phyloP scores from a whole-genome alignment of 2,888 invertebrate genomes.

The Philereme transversata region DNA sequence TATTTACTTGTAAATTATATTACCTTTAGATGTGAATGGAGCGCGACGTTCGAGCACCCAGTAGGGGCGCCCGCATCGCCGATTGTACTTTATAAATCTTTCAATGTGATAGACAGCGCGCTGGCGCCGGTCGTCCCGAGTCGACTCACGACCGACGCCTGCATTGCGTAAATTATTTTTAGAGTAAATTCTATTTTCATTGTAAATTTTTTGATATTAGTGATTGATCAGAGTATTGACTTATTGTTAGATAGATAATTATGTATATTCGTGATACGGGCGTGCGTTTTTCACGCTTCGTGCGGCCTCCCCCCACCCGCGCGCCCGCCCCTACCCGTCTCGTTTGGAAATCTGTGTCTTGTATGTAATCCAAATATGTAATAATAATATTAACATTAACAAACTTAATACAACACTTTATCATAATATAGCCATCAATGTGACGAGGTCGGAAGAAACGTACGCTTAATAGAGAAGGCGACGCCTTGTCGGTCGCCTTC shows the following conservation, averaged over 20 bases:
- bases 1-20: slow-evolving; percentile 68
- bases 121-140: slow-evolving; percentile 72
- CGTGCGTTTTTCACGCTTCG: slow-evolving; percentile 72
- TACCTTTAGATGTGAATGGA: slow-evolving; percentile 67
- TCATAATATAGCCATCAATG: slow-evolving; percentile 72
- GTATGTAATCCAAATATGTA: slow-evolving; percentile 78
- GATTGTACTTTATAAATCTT: slow-evolving; percentile 77
- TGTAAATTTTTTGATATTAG: slow-evolving; percentile 83
- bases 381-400: slow-evolving; percentile 58
- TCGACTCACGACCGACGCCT: slow-evolving; percentile 74
- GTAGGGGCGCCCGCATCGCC: slow-evolving; percentile 44
- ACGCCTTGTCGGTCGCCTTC: slow-evolving; percentile 67
- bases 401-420: slow-evolving; percentile 61
- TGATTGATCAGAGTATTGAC: slow-evolving; percentile 69
- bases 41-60: slow-evolving; percentile 52
- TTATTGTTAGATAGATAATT: slow-evolving; percentile 79
- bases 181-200: slow-evolving; percentile 83
- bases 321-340: slow-evolving; percentile 70
- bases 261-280: slow-evolving; percentile 75
- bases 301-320: slow-evolving; percentile 64
- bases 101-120: slow-evolving; percentile 81
- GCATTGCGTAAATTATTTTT: slow-evolving; percentile 73
- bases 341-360: slow-evolving; percentile 75
- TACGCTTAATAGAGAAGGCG: slow-evolving; percentile 80
- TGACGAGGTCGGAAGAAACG: slow-evolving; percentile 74